Base-by-base conservation (phyloP, 2,888 invertebrate genomes). In the Eilema sororculum region DNA sequence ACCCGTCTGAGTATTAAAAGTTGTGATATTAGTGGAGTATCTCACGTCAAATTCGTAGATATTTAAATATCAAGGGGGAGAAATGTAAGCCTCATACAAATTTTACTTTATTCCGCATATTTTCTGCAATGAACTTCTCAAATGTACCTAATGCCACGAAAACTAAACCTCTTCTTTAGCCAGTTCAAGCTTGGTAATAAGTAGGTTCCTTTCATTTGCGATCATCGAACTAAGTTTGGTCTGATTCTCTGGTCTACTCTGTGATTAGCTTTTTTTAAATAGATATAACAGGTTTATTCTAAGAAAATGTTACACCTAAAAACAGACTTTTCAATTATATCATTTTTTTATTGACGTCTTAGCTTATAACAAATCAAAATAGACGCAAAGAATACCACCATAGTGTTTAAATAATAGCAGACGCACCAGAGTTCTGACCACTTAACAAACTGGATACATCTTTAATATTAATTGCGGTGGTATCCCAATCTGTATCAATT, bases 401-500 rank as follows among this genome's bases (percentile, higher is more conserved):
- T 16, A 16, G 41, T 41, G 41, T 13, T 46, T 5, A 20, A 46
- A 46, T 20, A 20, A 20, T 12, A 20, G 20, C 5, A 46, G 46
- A 46, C 46, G n/a, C 2, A 52, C 8, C 8, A 52, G n/a, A 2
- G 8, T 52, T 3, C 20, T 62, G 22, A 65, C 46, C 20, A 28
- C 24, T 33, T 24, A 61, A 62, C 13, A n/a, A 61, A 28, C 28
- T 20, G 61, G 57, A 68, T 41, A 68, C 52, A 20, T 52, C 20
- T 68, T 63, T 63, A 58, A 30, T 63, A 68, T n/a, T 41, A 58
- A 63, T 68, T 63, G 57, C 41, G 41, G 28, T 68, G 57, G 68
- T 58, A 68, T 63, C 41, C 62, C 58, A 68, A 63, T 68, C 57
- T 68, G 63, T 63, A n/a, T 57, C 62, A 68, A 63, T 68, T 63